Conservation (phyloP, 2,888 invertebrate genomes). For the Mythimna pallens region DNA sequence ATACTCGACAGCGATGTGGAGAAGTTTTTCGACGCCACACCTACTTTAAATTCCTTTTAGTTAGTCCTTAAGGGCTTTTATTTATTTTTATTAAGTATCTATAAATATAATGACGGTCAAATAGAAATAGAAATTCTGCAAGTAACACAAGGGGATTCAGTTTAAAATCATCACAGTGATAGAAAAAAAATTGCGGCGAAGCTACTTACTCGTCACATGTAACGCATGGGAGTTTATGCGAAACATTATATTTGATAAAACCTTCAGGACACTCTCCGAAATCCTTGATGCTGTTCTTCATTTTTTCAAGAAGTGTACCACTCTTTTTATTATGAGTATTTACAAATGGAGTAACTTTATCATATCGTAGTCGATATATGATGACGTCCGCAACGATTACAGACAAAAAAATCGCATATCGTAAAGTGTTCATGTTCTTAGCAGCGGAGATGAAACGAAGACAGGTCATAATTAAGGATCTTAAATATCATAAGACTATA, state of each 20-base stretch:
- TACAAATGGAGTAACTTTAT: neutral
- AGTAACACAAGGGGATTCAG: too few species aligned
- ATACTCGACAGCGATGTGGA: too few species aligned
- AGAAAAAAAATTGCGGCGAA: neutral
- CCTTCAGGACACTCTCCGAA: neutral
- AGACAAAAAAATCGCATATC: neutral
- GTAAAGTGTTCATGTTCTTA: neutral
- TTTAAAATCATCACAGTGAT: too few species aligned
- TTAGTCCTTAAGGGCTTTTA: too few species aligned
- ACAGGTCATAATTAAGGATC: neutral
- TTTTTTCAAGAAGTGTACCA: neutral
- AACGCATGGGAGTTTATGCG: neutral
- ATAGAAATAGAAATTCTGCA: too few species aligned
- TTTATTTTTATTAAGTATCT: too few species aligned
- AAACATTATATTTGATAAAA: neutral
- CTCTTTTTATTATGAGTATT: neutral
- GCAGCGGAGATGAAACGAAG: neutral
- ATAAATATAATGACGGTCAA: too few species aligned
- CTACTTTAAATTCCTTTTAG: too few species aligned
- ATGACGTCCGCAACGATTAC: neutral
- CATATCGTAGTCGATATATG: neutral
- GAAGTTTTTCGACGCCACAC: too few species aligned
- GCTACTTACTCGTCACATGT: neutral
- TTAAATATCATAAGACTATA: too few species aligned
- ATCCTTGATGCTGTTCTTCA: neutral